Conservation (phyloP, 2,797 vertebrate genomes). For the Aselliscus stoliczkanus region DNA sequence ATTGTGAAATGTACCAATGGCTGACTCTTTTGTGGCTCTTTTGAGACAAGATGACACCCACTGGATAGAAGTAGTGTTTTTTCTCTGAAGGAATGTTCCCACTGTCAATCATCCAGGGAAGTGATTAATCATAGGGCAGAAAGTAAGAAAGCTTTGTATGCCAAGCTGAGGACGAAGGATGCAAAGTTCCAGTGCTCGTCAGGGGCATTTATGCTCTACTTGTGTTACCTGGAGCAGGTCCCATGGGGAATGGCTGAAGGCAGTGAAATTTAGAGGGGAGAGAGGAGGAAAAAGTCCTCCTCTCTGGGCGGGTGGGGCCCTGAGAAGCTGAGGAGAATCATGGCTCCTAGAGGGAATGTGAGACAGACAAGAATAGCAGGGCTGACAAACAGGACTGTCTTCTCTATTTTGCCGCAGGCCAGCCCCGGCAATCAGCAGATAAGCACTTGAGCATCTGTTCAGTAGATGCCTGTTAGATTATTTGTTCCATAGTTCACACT, state of each 20-base stretch:
- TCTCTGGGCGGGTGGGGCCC: background rate
- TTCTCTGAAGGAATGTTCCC: background rate
- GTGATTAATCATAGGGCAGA: background rate
- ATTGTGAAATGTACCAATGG: background rate
- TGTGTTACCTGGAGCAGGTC: background rate
- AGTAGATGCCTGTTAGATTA: slow-evolving; percentile 24
- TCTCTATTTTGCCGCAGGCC: accelerated
- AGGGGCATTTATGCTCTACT: background rate
- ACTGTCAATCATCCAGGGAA: background rate
- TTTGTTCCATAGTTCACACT: background rate
- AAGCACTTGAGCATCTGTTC: background rate
- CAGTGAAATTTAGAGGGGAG: background rate
- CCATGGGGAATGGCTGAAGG: background rate
- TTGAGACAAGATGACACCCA: background rate
- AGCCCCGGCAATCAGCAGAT: background rate
- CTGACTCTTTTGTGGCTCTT: background rate
- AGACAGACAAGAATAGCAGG: background rate
- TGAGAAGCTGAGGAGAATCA: background rate
- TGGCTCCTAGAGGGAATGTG: background rate
- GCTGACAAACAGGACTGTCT: background rate
- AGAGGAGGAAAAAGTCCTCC: background rate
- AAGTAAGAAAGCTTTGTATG: background rate
- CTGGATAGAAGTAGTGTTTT: background rate
- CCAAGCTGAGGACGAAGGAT: background rate
- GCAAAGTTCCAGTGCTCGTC: background rate